Percentiles rank a stretch among this genome's conserved stretches.
These are phyloP conservation scores for Otolemur garnettii DNA, from an alignment of 2,113 vertebrate genomes.

Conservation along the genomic window DNA sequence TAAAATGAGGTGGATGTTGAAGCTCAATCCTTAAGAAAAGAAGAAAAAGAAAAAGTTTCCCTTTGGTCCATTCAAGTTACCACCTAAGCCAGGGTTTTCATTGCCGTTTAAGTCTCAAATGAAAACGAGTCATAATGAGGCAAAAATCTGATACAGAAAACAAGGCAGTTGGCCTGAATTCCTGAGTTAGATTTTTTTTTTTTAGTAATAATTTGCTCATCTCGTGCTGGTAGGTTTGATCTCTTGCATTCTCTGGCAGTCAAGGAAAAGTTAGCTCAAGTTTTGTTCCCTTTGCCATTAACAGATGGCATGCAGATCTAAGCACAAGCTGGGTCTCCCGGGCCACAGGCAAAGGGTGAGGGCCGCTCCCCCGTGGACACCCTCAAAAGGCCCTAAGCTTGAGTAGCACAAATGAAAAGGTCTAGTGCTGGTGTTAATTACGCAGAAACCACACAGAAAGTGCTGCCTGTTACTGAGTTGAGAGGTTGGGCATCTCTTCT, in stretches of 20 bases:
- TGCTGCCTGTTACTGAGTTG: slow-evolving; percentile 98
- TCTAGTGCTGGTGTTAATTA: slow-evolving; percentile 99
- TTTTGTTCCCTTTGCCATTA: slow-evolving; percentile 95
- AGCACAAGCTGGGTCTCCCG: slow-evolving; percentile 92
- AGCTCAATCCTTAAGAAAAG: slow-evolving; percentile 26
- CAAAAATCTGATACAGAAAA: slow-evolving; percentile 67
- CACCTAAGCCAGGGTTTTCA: slow-evolving; percentile 57
- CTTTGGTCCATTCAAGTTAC: slow-evolving; percentile 70
- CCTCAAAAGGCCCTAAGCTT: slow-evolving; percentile 99
- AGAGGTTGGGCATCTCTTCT: slow-evolving; percentile 99
- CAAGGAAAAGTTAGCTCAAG: slow-evolving; percentile 90
- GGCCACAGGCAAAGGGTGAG: slow-evolving; percentile 94
- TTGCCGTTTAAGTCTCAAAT: slow-evolving; percentile 48
- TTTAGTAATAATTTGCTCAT: slow-evolving; percentile 54
- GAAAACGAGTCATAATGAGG: slow-evolving; percentile 61
- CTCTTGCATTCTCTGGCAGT: slow-evolving; percentile 84
- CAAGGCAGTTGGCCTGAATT: slow-evolving; percentile 58
- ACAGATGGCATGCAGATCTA: slow-evolving; percentile 97
- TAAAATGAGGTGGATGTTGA: slow-evolving; percentile 56
- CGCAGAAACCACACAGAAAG: slow-evolving; percentile 99
- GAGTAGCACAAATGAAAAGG: slow-evolving; percentile 99
- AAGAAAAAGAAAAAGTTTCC: slow-evolving; percentile 14
- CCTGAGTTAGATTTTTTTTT: slow-evolving; percentile 18
- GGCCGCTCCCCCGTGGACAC: slow-evolving; percentile 96
- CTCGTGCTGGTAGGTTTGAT: slow-evolving; percentile 79